phyloP scores from a whole-genome alignment of 2,797 vertebrate species.

The Hybognathus amarus region DNA sequence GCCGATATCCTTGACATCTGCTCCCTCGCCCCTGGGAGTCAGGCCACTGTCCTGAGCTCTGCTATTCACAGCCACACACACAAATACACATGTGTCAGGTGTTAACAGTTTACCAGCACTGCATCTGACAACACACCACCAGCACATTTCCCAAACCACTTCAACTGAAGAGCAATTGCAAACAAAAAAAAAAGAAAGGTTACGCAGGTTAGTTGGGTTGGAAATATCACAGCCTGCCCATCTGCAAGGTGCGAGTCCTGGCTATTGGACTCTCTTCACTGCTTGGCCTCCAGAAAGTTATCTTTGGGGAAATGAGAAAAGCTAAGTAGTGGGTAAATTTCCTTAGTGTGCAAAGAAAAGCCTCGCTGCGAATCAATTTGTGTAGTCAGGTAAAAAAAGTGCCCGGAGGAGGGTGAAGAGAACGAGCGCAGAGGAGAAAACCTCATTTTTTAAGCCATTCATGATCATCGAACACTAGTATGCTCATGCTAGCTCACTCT shows the following conservation, averaged over 20 bases:
- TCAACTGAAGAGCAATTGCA: conserved; percentile 17
- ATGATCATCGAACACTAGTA: conserved; percentile 22
- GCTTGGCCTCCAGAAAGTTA: conserved; percentile 48
- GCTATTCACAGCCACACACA: conserved; percentile 35
- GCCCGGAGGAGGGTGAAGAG: conserved; percentile 45
- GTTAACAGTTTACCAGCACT: conserved; percentile 18
- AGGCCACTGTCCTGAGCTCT: conserved; percentile 64
- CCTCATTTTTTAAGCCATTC: conserved; percentile 28
- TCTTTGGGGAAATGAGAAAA: conserved; percentile 55
- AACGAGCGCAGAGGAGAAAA: conserved; percentile 23
- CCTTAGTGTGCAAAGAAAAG: conserved; percentile 53
- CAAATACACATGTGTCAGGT: conserved; percentile 33
- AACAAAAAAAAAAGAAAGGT: conserved; percentile 37
- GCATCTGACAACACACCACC: conserved; percentile 14
- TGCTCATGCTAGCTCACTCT: conserved; percentile 12
- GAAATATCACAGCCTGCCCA: conserved; percentile 11
- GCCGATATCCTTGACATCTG: conserved; percentile 78
- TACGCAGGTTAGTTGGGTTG: conserved; percentile 25
- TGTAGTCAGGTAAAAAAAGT: conserved; percentile 64
- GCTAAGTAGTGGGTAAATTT: conserved; percentile 61
- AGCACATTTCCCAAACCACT: conserved; percentile 16
- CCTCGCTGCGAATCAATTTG: conserved; percentile 57
- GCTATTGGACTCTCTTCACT: conserved; percentile 41
- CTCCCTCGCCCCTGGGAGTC: conserved; percentile 69
- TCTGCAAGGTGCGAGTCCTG: conserved; percentile 11